Evolutionary conservation across 1,140 invertebrate species (phyloP), one percentile per base, ranked within the genome.

Genomic region (Popillia japonica): DNA sequence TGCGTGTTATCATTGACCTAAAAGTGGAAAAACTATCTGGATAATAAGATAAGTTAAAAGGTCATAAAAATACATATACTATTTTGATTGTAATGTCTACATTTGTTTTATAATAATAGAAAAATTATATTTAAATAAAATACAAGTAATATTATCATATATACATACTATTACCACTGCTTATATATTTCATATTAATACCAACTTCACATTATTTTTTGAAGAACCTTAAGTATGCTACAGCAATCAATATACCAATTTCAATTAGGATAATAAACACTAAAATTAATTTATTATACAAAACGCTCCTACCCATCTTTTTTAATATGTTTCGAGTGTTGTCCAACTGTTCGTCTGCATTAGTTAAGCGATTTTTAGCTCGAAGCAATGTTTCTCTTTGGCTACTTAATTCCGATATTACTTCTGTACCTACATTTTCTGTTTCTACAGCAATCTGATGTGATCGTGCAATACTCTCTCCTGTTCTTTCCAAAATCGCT

Each of bases 391-490:
- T 84, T 81, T 89, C 88, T 22, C 89, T 81, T 80, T 89, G 89
- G 23, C 87, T 85, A 8, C 82, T 84, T 44, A 90, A 81, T 72
- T 89, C 88, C 2, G 82, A 82, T 59, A 94, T 88, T 7, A 95
- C 93, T 84, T 94, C 93, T 3, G 90, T 92, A 0, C 94, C 95
- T 80, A 96, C 90, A 82, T 91, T 89, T 86, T 96, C 95, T 0
- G 93, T 95, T 85, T 96, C 94, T 8, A 91, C 89, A 11, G 95
- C 93, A 72, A 94, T 89, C 81, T 91, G 90, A 79, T 94, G 92
- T 2, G 94, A 93, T 78, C 94, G 87, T 1, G 89, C 88, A 11
- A 95, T 87, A 80, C 92, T 93, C 42, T 92, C 90, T 0, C 90
- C 89, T 4, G 93, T 90, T 77, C 92, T 86, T 79, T 92, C 89